Conservation (phyloP, 2,797 vertebrate genomes). For the Cuniculus paca region DNA sequence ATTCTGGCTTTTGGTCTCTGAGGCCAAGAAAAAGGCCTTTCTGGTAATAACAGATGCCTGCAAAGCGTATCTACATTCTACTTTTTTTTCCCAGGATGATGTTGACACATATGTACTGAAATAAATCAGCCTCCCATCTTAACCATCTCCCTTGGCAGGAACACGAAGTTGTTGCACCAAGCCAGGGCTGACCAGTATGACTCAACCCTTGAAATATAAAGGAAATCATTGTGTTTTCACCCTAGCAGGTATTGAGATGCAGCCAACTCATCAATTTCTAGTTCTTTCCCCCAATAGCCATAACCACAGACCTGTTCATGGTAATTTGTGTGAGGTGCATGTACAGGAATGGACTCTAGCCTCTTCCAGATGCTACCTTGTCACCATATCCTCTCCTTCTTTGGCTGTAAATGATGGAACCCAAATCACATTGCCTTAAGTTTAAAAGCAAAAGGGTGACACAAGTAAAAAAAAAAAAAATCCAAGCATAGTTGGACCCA, state of each 20-base stretch:
- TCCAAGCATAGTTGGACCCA: not conserved
- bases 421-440: not conserved
- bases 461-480: not conserved
- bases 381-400: not conserved
- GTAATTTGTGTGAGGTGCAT: not conserved
- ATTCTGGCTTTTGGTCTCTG: not conserved
- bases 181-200: slow-evolving; percentile 49
- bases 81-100: slow-evolving; percentile 34
- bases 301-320: not conserved
- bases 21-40: slow-evolving; percentile 16
- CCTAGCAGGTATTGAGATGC: not conserved
- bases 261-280: slow-evolving; percentile 46
- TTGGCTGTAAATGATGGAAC: not conserved
- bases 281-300: not conserved
- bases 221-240: slow-evolving; percentile 60
- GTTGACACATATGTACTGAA: slow-evolving; percentile 69
- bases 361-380: not conserved
- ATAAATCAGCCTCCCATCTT: slow-evolving; percentile 69
- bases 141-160: slow-evolving; percentile 73
- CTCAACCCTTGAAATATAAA: slow-evolving; percentile 66
- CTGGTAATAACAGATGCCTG: not conserved
- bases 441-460: slow-evolving; percentile 52
- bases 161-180: slow-evolving; percentile 29
- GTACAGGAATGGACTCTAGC: not conserved
- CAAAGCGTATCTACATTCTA: not conserved